Conservation (phyloP, 2,113 vertebrate genomes). For the Phaethon lepturus region DNA sequence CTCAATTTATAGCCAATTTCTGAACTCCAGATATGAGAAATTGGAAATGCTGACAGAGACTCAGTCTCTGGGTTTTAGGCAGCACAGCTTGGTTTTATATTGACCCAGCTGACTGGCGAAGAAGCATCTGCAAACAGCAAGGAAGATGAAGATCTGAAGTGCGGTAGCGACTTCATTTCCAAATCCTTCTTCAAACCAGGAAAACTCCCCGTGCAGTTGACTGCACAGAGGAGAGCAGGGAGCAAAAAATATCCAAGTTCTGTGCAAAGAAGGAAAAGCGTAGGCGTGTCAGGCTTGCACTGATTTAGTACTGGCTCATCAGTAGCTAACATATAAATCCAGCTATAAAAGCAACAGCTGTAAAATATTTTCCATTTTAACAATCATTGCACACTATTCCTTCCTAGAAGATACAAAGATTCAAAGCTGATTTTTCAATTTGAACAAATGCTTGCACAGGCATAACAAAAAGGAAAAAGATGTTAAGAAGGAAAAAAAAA, state of each 20-base stretch:
- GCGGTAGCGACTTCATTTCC: neutral
- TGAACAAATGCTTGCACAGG: neutral
- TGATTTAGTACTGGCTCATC: slow-evolving; percentile 14
- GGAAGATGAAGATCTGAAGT: slow-evolving; percentile 7
- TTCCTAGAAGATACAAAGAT: neutral
- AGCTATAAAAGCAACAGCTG: neutral
- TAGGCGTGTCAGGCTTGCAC: neutral
- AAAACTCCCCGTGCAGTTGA: neutral
- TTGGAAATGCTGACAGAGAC: neutral
- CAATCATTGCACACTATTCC: neutral
- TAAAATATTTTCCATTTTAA: slow-evolving; percentile 5
- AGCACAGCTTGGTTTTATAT: neutral
- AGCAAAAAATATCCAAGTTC: slow-evolving; percentile 15
- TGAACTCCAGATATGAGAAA: neutral
- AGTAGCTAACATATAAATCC: neutral
- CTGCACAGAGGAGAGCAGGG: neutral
- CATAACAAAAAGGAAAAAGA: neutral
- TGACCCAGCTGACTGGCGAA: neutral
- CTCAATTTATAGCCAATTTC: neutral
- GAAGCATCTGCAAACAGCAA: neutral
- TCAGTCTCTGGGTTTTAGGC: neutral
- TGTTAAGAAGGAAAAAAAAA: neutral
- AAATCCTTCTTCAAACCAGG: neutral
- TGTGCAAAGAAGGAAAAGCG: slow-evolving; percentile 9
- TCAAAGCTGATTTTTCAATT: neutral